Base-by-base conservation (phyloP, 2,888 invertebrate species). In the Rhagium mordax region DNA sequence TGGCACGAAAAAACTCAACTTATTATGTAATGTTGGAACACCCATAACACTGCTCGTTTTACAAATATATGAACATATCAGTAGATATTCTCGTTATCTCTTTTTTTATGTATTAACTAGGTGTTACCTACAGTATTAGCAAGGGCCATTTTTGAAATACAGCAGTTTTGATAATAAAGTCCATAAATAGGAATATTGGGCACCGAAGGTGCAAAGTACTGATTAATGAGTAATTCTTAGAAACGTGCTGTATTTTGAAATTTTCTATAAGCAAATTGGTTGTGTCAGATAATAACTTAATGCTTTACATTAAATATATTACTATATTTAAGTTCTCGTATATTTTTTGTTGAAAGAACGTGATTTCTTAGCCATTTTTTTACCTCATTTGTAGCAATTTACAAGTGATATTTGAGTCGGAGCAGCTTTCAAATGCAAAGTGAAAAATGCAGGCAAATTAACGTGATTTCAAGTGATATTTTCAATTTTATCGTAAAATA, bases 11-110 rank as follows among this genome's bases (percentile, higher is more conserved):
- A n/a, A n/a, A n/a, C n/a, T n/a, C n/a, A n/a, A n/a, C n/a, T n/a
- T n/a, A n/a, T n/a, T n/a, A n/a, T n/a, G n/a, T n/a, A n/a, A n/a
- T n/a, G n/a, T n/a, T n/a, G n/a, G n/a, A n/a, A n/a, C n/a, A n/a
- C n/a, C n/a, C n/a, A n/a, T n/a, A n/a, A n/a, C n/a, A 6, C 24
- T 59, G 2, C 16, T 5, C 15, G 33, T 27, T 27, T 41, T 29
- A 59, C 16, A 33, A 59, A 59, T 16, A 20, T 29, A 18, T 18
- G n/a, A 33, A 64, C 64, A 64, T 64, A 64, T 64, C 64, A 64
- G 48, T 24, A 62, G 13, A 41, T 41, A 41, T 47, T 41, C n/a
- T 24, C 4, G 2, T 61, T n/a, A 2, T 41, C 1, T 41, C 24
- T 27, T 18, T 16, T 48, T n/a, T 21, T 48, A n/a, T 24, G 7